Percentiles rank a stretch among this genome's conserved stretches.
phyloP scores from a whole-genome alignment of 2,797 vertebrate genomes.

The Lepus oiostolus region DNA sequence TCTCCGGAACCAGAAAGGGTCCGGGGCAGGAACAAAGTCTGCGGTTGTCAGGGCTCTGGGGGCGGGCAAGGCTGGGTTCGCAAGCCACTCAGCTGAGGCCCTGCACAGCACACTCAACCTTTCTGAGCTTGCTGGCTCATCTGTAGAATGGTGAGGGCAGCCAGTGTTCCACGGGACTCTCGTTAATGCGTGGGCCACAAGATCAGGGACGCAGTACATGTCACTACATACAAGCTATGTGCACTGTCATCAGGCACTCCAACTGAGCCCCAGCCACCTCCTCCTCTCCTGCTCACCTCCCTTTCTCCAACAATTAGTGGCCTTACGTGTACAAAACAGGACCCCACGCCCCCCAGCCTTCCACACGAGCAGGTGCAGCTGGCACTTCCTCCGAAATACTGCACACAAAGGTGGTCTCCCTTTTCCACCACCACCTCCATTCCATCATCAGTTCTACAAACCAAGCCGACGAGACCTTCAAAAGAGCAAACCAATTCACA shows the following conservation, averaged over 20 bases:
- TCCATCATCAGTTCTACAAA: neutral
- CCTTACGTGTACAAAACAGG: neutral
- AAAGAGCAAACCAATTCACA: conserved; percentile 19
- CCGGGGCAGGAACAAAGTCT: neutral
- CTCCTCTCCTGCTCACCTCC: neutral
- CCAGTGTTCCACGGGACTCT: neutral
- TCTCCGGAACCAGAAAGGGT: neutral
- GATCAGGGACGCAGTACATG: neutral
- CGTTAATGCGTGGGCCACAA: neutral
- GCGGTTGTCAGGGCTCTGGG: neutral
- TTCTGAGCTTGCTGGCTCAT: neutral
- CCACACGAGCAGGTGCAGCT: neutral
- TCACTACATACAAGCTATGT: neutral
- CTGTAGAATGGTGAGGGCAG: neutral
- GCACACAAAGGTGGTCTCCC: neutral
- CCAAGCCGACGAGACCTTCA: neutral
- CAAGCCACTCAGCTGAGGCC: neutral
- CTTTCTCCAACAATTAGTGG: neutral
- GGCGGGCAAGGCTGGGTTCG: neutral
- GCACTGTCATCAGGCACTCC: neutral
- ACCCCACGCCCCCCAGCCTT: neutral
- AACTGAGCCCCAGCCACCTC: neutral
- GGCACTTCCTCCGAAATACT: neutral
- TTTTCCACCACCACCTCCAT: neutral
- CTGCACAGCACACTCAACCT: neutral